Percentiles rank a stretch among this genome's conserved stretches.
phyloP scores from a whole-genome alignment of 2,888 invertebrate genomes.

The Agrypnus murinus region DNA sequence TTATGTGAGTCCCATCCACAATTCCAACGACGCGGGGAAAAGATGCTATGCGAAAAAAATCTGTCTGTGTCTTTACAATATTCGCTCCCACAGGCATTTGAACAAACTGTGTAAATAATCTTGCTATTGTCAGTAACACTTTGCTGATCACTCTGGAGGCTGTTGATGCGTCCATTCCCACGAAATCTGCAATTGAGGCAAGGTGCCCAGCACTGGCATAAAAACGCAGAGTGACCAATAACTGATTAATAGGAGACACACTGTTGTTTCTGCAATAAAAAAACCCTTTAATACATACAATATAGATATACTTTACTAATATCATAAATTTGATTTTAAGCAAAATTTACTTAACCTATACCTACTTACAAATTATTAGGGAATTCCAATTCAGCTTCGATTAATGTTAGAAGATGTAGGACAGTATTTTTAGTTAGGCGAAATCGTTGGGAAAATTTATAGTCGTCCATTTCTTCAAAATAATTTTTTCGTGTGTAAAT shows the following conservation, averaged over 20 bases:
- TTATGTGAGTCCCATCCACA: constrained; percentile 59
- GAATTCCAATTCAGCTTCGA: too few relatives aligned
- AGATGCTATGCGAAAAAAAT: constrained; percentile 54
- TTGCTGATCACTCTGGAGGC: constrained; percentile 51
- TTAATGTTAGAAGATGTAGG: too few relatives aligned
- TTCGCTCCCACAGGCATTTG: constrained; percentile 51
- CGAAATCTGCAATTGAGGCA: constrained; percentile 51
- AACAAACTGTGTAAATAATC: constrained; percentile 45
- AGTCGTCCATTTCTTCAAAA: too few relatives aligned
- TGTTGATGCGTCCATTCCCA: constrained; percentile 52
- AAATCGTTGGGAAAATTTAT: too few relatives aligned
- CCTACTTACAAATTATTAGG: too few relatives aligned
- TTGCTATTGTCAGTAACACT: constrained; percentile 54
- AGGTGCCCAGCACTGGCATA: constrained; percentile 50
- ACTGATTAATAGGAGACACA: constrained; percentile 52
- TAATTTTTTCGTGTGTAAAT: too few relatives aligned
- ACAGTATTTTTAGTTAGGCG: too few relatives aligned
- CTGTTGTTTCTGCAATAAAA: constrained; percentile 50
- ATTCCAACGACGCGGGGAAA: constrained; percentile 58
- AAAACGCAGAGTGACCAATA: constrained; percentile 45
- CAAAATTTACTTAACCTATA: too few relatives aligned
- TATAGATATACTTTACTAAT: too few relatives aligned
- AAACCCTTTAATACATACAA: too few relatives aligned
- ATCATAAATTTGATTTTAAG: too few relatives aligned
- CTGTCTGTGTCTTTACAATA: constrained; percentile 42